These are phyloP conservation scores for Fregetta grallaria DNA, from an alignment of 2,113 vertebrate genomes.

Conservation along the genomic window DNA sequence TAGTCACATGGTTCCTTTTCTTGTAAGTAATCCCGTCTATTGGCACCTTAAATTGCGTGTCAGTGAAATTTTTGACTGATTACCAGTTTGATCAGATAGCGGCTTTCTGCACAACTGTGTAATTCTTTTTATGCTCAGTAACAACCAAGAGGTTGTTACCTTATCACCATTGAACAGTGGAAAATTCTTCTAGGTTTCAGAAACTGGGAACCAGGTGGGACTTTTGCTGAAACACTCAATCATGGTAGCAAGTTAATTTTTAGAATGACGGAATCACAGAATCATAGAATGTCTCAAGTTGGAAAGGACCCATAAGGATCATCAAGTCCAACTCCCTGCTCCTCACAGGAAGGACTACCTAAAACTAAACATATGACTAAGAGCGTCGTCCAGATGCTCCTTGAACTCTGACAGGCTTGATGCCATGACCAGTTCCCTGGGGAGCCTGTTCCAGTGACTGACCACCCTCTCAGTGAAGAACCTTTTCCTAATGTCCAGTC, in stretches of 20 bases:
- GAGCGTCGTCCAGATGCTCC: neutral
- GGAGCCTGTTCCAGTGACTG: neutral
- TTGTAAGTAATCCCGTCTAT: neutral
- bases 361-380: neutral
- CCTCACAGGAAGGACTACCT: too few species aligned
- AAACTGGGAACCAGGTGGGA: neutral
- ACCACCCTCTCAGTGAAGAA: neutral
- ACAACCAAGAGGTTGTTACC: neutral
- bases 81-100: conserved; percentile 16
- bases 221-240: neutral
- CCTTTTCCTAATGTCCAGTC: neutral
- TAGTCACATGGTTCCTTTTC: neutral
- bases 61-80: neutral
- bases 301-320: neutral
- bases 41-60: neutral
- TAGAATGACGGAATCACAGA: neutral
- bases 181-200: neutral
- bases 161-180: neutral
- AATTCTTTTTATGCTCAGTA: neutral
- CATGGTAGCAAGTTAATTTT: neutral
- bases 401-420: neutral
- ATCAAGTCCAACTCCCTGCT: neutral
- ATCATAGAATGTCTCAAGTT: neutral
- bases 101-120: neutral
- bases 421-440: neutral